Evolutionary conservation across 1,140 invertebrate species (phyloP), one percentile per base, ranked within the genome.

Genomic region (Calephelis nemesis): DNA sequence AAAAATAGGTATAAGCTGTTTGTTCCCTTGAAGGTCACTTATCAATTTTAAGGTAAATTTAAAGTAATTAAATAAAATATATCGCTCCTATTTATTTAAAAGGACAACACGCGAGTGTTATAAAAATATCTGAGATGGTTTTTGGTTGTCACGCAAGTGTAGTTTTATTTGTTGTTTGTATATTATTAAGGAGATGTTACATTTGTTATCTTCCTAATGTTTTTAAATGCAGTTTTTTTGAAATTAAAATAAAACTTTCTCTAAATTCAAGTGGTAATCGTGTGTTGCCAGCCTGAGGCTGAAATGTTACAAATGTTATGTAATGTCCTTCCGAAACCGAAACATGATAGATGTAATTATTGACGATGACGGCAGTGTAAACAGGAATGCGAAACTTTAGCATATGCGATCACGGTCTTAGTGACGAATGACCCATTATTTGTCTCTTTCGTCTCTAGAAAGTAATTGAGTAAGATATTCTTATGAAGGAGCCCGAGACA

Each of bases 11-110:
- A 45, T 45, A 7, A 45, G 6, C 42, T 10, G 7, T 58, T 58
- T 10, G 7, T 58, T 58, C 52, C 52, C 52, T 58, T 58, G 19
- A 50, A 9, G 4, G 52, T 58, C 6, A 58, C 30, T 58, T 58
- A 58, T 9, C 10, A 19, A 58, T 58, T 58, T 39, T 58, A 30
- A 58, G 52, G 52, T 58, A 11, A 39, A 58, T 58, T 58, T 58
- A 6, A 10, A 12, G 30, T 58, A 58, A 58, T 58, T 58, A 54
- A 54, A 54, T 30, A 54, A 58, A 58, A 58, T 58, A 58, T 58
- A 58, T 39, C 52, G 52, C 52, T 58, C 39, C 52, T 58, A 58
- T 58, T 58, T 58, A 39, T 58, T 58, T 58, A 30, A 58, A 58
- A 19, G 19, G 42, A 45, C 42, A 45, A 58, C 52, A 58, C 19